Conservation (phyloP, 2,888 invertebrate genomes). For the Lasioglossum villosulum region DNA sequence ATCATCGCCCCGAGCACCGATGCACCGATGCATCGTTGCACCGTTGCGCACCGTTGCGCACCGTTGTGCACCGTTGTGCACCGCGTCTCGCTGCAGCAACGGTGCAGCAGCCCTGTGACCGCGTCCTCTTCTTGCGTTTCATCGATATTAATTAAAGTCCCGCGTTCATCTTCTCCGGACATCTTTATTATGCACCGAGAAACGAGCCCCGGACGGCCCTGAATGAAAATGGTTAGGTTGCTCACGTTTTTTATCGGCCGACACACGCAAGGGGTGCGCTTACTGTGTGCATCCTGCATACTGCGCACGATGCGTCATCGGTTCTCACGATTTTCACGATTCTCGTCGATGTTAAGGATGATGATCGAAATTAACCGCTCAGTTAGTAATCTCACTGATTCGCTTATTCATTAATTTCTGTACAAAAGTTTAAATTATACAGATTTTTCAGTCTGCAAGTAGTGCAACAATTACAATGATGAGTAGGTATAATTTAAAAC, state of each 20-base stretch:
- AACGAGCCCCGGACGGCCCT: constrained; percentile 6
- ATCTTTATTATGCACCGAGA: constrained; percentile 35
- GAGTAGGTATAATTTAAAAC: too few relatives aligned
- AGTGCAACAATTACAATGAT: too few relatives aligned
- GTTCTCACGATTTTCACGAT: neutral
- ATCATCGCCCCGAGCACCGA: constrained; percentile 54
- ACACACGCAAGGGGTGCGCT: neutral
- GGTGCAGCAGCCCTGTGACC: neutral
- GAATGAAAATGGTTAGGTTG: constrained; percentile 29
- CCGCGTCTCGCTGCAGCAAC: neutral
- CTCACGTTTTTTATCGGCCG: neutral
- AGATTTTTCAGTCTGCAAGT: too few relatives aligned
- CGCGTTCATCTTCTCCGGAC: constrained; percentile 38
- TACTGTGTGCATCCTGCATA: neutral
- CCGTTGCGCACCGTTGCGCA: too few relatives aligned
- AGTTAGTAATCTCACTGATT: neutral
- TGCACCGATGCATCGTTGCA: neutral
- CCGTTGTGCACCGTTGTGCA: neutral
- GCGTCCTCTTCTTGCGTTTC: constrained; percentile 47
- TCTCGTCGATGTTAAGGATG: neutral
- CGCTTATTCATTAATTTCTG: neutral
- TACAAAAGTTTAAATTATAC: too few relatives aligned
- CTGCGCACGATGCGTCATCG: neutral
- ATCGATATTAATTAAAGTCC: constrained; percentile 57
- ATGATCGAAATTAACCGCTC: neutral